Percentiles rank a stretch among this genome's conserved stretches.
Evolutionary conservation across 2,888 invertebrate genomes (phyloP).

Genomic region (Plusia festucae): DNA sequence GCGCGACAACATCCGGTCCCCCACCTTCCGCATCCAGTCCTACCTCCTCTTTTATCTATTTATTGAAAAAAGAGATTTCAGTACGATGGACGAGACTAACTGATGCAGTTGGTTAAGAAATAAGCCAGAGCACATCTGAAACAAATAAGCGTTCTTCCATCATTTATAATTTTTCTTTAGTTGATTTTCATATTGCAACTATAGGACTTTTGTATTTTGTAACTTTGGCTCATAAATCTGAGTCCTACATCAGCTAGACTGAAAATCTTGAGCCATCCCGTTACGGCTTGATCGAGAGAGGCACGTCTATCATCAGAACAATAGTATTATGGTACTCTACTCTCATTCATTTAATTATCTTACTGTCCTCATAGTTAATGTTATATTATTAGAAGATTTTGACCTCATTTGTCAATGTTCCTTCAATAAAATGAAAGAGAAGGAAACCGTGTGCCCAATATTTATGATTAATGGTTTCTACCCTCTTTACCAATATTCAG

Average conservation of each 20-base stretch:
- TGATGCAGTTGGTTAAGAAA: too few relatives aligned
- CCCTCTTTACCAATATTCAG: not conserved
- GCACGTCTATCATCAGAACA: not conserved
- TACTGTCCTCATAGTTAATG: not conserved
- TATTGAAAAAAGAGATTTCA: too few relatives aligned
- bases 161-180: too few relatives aligned
- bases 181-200: too few relatives aligned
- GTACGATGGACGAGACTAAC: too few relatives aligned
- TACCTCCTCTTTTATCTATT: too few relatives aligned
- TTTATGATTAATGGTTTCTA: slow-evolving; percentile 3
- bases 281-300: not conserved
- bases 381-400: not conserved
- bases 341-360: not conserved
- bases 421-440: not conserved
- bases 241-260: not conserved
- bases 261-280: not conserved
- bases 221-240: too few relatives aligned
- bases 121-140: too few relatives aligned
- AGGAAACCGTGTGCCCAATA: not conserved
- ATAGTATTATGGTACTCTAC: not conserved
- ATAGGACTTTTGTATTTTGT: too few relatives aligned
- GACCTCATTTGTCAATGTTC: not conserved
- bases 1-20: too few relatives aligned
- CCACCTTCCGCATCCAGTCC: too few relatives aligned
- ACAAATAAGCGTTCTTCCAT: too few relatives aligned